Base-by-base conservation (phyloP, 2,888 invertebrate species). In the Falcaria lacertinaria region DNA sequence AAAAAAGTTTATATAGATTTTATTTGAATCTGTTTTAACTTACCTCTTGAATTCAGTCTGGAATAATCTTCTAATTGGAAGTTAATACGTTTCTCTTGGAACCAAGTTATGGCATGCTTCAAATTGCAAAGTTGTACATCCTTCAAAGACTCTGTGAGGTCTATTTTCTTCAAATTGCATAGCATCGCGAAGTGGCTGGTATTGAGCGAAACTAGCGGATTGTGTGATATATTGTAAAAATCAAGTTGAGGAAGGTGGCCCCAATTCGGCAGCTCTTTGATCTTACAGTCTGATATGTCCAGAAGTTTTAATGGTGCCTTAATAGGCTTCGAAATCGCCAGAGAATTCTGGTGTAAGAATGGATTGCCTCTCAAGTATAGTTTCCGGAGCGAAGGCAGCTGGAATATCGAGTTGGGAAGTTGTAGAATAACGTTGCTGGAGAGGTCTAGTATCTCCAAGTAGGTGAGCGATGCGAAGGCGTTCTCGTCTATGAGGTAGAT, bases 151-250 rank as follows among this genome's bases (percentile, higher is more conserved):
- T 78, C 72, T 0, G 82, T 75, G 39, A 89, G 61, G 64, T 93
- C 92, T 33, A 94, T 87, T 48, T 80, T 84, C 46, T 79, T 79
- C 22, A 94, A 75, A 46, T 90, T 90, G 68, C 94, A 94, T 80
- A 93, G 89, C 2, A 89, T 76, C 0, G 93, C 91, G 51, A 94
- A 84, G 41, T 91, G 90, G 17, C 84, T 74, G 3, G 91, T 80
- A 3, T 76, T 79, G 0, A 92, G 54, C 1, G 61, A 59, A 0
- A 43, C 61, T 37, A 94, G 77, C 0, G 82, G 78, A 67, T 94
- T 94, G 37, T 78, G 65, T 0, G 94, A 93, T 34, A 93, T 88
- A 61, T 94, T 94, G 44, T 94, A 89, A 39, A 90, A 78, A 42
- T 74, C 61, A 28, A 94, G 64, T 37, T 90, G 89, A 11, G 94